Base-by-base conservation (phyloP, 2,113 vertebrate genomes). In the Vulpes lagopus region DNA sequence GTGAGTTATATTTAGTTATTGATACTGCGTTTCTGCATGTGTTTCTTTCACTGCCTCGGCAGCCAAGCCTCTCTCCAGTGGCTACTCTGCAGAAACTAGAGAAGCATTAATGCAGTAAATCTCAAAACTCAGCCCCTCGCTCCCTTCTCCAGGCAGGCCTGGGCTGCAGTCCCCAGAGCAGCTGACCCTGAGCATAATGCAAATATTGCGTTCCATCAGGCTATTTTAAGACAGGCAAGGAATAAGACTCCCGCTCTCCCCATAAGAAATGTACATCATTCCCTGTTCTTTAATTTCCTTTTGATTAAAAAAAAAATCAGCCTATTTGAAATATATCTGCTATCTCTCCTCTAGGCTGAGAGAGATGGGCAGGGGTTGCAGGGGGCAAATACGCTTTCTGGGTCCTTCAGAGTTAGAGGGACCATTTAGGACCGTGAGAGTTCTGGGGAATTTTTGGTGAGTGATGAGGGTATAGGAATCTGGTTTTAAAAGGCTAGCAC, bases 281-380 rank as follows among this genome's bases (percentile, higher is more conserved):
- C 95, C 95, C 96, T 97, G 83, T 97, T 98, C 98, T 98, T 98
- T 98, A 98, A 99, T 98, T 99, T 98, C 98, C 97, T 98, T 98
- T 98, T 98, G 98, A 98, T 98, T 99, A 98, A 98, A 99, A 99
- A 43, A 51, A 98, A 98, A 98, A 98, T 96, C 96, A 98, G 97
- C 94, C 98, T 97, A 96, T 98, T 98, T 98, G 97, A 98, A 97
- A 98, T 97, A 96, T 96, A 78, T 95, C 80, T 95, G 93, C 96
- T 97, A 8, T 97, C 96, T 98, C 92, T 96, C 78, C 94, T 96
- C 73, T 94, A 94, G 92, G 87, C 94, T 97, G 96, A 95, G 85
- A 82, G 69, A 98, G 95, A 95, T 94, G 93, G 85, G 35, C 1
- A 0, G 19, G 19, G 20, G 10, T 0, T 3, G 4, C 10, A 10